Base-by-base conservation (phyloP, 2,888 invertebrate species). In the Globia sparganii region DNA sequence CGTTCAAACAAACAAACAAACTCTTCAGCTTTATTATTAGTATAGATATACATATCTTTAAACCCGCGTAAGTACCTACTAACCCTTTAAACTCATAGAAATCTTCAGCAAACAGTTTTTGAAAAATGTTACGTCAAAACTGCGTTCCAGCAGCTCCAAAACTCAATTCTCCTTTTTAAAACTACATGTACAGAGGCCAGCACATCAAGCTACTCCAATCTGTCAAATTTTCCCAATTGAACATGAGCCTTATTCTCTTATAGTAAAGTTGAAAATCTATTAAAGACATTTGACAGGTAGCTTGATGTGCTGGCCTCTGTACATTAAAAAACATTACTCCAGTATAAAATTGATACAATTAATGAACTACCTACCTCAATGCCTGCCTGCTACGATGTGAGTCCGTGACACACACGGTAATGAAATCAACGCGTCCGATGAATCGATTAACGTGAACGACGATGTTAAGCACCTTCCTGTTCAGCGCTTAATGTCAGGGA, bases 351-450 rank as follows among this genome's bases (percentile, higher is more conserved):
- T 71, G 3, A 53, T 34, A 68, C 37, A 81, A 71, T 77, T 72
- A 68, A 43, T 15, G n/a, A n/a, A n/a, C 4, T 43, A 15, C 15
- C 8, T 43, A n/a, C 28, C 4, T 56, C 28, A 40, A 62, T 62
- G 53, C 3, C 58, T 40, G 18, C 56, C 21, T 40, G 2, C 46
- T 18, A 56, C 40, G 31, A 31, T n/a, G 31, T n/a, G 37, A 53
- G 53, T 62, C 37, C 40, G 59, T 77, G 58, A 73, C 59, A 79
- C 75, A 25, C 25, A 6, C 28, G 43, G 15, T 87, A 90, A 91
- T 91, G 79, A 86, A 91, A 91, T 92, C 88, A 90, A 83, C 87
- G 83, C 85, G 85, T 84, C 78, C 85, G 80, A 75, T 88, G 83
- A 86, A 85, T 88, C 87, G 84, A 85, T 90, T 86, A 88, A 84